Conservation (phyloP, 1,140 invertebrate genomes). For the Drosophila guanche region DNA sequence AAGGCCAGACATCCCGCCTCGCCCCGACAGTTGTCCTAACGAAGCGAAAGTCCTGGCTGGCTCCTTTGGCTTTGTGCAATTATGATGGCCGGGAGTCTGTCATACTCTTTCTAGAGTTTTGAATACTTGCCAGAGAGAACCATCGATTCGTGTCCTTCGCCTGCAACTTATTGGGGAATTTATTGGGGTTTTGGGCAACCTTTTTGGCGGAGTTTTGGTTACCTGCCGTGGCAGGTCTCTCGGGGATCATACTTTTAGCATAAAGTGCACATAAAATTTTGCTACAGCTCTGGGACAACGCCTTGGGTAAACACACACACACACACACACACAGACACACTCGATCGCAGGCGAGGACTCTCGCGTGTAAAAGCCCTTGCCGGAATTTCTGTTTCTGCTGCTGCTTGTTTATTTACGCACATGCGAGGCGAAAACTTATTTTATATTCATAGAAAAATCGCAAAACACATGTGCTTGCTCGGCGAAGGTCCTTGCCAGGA, state of each 20-base stretch:
- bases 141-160: background rate
- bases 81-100: slow-evolving; percentile 19
- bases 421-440: slow-evolving; percentile 69
- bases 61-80: slow-evolving; percentile 68
- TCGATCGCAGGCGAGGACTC: slow-evolving; percentile 47
- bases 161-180: slow-evolving; percentile 1
- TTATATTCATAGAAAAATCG: slow-evolving; percentile 81
- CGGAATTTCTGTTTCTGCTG: slow-evolving; percentile 23
- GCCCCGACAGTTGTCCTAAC: slow-evolving; percentile 37
- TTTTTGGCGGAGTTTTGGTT: background rate
- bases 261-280: slow-evolving; percentile 58
- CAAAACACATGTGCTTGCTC: slow-evolving; percentile 68
- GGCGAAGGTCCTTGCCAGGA: slow-evolving; percentile 45
- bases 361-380: slow-evolving; percentile 4
- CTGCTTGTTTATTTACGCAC: slow-evolving; percentile 79
- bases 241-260: slow-evolving; percentile 24
- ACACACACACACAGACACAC: slow-evolving; percentile 45
- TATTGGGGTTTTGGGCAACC: background rate
- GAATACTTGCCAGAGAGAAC: no score
- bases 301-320: slow-evolving; percentile 58
- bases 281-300: slow-evolving; percentile 33
- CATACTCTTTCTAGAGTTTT: background rate
- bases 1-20: slow-evolving; percentile 27
- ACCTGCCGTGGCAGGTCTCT: background rate
- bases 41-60: slow-evolving; percentile 43